A percentile compares a stretch with the other conserved stretches of the same genome.
Evolutionary conservation across 2,888 invertebrate species (phyloP).

Genomic region (Coelinius sp.): DNA sequence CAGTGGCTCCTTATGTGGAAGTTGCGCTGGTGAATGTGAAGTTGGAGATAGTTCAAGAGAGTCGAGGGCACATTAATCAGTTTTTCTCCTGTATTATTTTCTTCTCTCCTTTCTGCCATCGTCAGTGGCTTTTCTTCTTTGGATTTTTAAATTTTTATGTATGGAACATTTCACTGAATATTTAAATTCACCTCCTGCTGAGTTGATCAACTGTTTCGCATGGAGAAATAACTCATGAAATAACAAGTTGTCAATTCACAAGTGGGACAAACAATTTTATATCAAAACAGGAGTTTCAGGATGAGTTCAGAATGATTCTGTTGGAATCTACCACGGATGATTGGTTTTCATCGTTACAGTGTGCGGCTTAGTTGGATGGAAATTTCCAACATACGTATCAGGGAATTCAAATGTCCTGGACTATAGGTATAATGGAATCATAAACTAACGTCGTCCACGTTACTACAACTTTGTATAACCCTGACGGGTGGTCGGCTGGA

Average conservation of each 20-base stretch:
- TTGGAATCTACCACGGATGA: background rate
- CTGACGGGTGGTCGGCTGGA: background rate
- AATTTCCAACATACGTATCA: background rate
- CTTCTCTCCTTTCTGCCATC: background rate
- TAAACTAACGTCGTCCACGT: constrained; percentile 25
- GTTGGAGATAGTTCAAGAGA: constrained; percentile 1
- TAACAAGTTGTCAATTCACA: background rate
- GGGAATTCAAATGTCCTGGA: background rate
- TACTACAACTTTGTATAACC: constrained; percentile 14
- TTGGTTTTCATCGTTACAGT: background rate
- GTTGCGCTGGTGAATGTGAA: background rate
- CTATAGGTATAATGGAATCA: constrained; percentile 30
- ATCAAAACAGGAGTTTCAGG: background rate
- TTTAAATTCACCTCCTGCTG: no score
- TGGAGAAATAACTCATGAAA: background rate
- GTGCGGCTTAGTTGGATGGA: background rate
- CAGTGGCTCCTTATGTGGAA: constrained; percentile 13
- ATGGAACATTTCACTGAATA: no score
- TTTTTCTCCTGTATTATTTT: background rate
- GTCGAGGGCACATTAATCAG: constrained; percentile 5
- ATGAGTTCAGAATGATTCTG: background rate
- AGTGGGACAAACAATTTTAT: background rate
- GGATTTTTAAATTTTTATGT: no score
- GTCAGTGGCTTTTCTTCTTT: background rate
- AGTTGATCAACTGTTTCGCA: background rate